phyloP scores from a whole-genome alignment of 2,797 vertebrate genomes.

The Mionectes olivaceus region DNA sequence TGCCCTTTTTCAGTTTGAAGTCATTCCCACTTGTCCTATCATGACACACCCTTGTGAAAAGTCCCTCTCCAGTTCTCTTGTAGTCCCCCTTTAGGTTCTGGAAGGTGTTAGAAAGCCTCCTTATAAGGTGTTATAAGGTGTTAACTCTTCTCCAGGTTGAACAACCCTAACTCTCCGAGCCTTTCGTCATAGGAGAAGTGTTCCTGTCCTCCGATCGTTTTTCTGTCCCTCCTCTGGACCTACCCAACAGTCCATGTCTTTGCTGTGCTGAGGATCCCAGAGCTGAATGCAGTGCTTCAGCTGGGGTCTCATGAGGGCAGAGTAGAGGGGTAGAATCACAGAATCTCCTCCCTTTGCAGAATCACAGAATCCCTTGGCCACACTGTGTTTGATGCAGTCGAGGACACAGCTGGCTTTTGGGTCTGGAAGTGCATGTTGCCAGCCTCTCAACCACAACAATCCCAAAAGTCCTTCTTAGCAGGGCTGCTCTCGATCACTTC shows the following conservation, averaged over 20 bases:
- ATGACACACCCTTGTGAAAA: not conserved
- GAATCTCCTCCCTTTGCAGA: not conserved
- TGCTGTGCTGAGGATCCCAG: not conserved
- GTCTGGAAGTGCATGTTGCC: not conserved
- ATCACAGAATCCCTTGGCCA: not conserved
- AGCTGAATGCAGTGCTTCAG: not conserved
- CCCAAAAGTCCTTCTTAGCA: not conserved
- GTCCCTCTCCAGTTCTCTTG: not conserved
- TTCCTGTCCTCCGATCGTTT: not conserved
- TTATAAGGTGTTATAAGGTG: too few species aligned
- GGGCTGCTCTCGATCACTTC: not conserved
- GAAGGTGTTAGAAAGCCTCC: not conserved
- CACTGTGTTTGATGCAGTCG: not conserved
- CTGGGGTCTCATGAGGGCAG: not conserved
- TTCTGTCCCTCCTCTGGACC: not conserved
- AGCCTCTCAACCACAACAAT: not conserved
- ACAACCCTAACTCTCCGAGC: not conserved
- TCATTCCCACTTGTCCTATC: not conserved
- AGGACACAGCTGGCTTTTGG: not conserved
- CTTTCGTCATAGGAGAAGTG: not conserved
- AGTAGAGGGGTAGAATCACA: not conserved
- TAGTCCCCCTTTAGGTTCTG: not conserved
- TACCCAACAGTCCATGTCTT: rapidly evolving
- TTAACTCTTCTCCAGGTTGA: not conserved
- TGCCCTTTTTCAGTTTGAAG: not conserved